These are phyloP conservation scores for Lypha dubia DNA, from an alignment of 2,888 invertebrate genomes.

Conservation along the genomic window DNA sequence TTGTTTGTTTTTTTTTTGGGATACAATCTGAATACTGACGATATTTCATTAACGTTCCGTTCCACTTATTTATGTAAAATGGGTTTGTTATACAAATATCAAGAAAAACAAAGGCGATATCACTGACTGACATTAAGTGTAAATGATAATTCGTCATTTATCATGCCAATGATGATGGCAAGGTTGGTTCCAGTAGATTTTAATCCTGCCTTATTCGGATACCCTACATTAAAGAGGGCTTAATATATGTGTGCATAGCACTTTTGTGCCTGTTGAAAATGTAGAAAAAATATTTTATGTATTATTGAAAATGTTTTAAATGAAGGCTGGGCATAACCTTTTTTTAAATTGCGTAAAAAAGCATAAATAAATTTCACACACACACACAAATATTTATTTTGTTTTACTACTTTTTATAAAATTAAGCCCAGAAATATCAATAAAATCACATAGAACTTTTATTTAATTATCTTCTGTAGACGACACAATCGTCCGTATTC, in stretches of 20 bases:
- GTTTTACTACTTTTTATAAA: too few relatives aligned
- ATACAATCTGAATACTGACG: not conserved
- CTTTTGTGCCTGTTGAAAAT: too few relatives aligned
- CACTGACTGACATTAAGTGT: constrained; percentile 48
- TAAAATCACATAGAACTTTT: too few relatives aligned
- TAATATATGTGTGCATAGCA: not conserved
- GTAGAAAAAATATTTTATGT: too few relatives aligned
- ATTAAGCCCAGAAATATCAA: too few relatives aligned
- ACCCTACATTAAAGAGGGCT: not conserved
- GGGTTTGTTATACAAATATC: constrained; percentile 45
- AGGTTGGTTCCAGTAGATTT: not conserved
- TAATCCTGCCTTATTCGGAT: not conserved
- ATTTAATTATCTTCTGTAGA: too few relatives aligned
- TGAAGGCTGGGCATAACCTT: too few relatives aligned
- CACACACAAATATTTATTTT: too few relatives aligned
- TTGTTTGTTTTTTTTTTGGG: not conserved
- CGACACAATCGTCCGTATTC: too few relatives aligned
- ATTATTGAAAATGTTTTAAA: too few relatives aligned
- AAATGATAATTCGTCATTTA: constrained; percentile 62
- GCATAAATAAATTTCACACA: too few relatives aligned
- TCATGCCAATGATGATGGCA: not conserved
- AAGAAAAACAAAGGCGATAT: not conserved
- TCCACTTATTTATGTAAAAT: constrained; percentile 44
- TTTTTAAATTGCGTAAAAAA: too few relatives aligned
- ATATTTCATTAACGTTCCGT: constrained; percentile 11